A percentile compares a stretch with the other conserved stretches of the same genome.
These are phyloP conservation scores for Drosophila austrosaltans DNA, from an alignment of 2,888 invertebrate species.

Conservation along the genomic window DNA sequence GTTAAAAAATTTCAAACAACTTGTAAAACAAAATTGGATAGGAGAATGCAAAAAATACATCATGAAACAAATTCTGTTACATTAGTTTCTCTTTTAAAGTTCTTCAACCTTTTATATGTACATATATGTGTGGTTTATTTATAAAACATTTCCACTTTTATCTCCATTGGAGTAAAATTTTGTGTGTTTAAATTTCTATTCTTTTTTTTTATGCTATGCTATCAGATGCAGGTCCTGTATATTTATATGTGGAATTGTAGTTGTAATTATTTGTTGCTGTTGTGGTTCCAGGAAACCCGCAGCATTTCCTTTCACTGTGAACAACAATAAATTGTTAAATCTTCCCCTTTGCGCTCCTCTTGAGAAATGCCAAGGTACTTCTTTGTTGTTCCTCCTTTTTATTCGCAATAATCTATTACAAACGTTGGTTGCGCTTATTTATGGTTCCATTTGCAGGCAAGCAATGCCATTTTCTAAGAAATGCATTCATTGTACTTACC, in stretches of 20 bases:
- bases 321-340: slow-evolving; percentile 62
- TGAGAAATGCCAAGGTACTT: slow-evolving; percentile 18
- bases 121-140: too few relatives aligned
- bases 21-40: too few relatives aligned
- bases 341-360: background rate
- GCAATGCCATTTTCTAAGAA: slow-evolving; percentile 56
- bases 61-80: too few relatives aligned
- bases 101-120: too few relatives aligned
- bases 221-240: background rate
- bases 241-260: slow-evolving; percentile 7
- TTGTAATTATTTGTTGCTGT: slow-evolving; percentile 23
- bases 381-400: slow-evolving; percentile 32
- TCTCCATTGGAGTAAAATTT: background rate
- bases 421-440: slow-evolving; percentile 61
- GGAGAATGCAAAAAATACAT: too few relatives aligned
- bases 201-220: background rate
- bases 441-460: slow-evolving; percentile 64
- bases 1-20: too few relatives aligned
- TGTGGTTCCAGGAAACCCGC: slow-evolving; percentile 31
- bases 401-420: slow-evolving; percentile 73
- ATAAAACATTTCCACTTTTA: too few relatives aligned
- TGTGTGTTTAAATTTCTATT: background rate
- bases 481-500: slow-evolving; percentile 44
- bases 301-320: slow-evolving; percentile 55
- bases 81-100: background rate